Conservation (phyloP, 2,888 invertebrate species). For the Dione juno region DNA sequence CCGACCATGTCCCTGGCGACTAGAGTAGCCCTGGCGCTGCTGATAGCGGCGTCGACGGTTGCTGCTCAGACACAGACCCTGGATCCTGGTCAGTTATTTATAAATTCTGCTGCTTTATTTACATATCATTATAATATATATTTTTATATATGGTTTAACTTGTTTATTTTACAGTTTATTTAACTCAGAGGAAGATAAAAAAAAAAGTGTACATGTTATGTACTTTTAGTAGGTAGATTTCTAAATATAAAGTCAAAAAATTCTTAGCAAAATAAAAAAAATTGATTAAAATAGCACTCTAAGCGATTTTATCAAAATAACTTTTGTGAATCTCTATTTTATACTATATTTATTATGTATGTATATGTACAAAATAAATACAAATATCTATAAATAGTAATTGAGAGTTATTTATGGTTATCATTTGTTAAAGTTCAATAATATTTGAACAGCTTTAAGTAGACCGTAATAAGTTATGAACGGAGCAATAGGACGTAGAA, state of each 20-base stretch:
- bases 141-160: background rate
- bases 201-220: background rate
- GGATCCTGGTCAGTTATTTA: slow-evolving; percentile 34
- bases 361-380: no score
- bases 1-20: slow-evolving; percentile 21
- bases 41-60: slow-evolving; percentile 35
- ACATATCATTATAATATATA: background rate
- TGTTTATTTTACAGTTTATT: background rate
- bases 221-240: background rate
- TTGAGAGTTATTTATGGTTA: no score
- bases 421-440: no score
- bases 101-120: background rate
- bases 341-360: no score
- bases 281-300: background rate
- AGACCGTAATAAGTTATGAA: background rate
- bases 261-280: background rate
- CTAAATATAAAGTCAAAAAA: background rate
- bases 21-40: slow-evolving; percentile 32
- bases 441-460: background rate
- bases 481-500: slow-evolving; percentile 2
- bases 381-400: no score
- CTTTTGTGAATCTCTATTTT: background rate
- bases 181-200: background rate
- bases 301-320: background rate
- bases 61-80: slow-evolving; percentile 29